Evolutionary conservation across 1,140 invertebrate species (phyloP).

Genomic region (Ruditapes philippinarum): DNA sequence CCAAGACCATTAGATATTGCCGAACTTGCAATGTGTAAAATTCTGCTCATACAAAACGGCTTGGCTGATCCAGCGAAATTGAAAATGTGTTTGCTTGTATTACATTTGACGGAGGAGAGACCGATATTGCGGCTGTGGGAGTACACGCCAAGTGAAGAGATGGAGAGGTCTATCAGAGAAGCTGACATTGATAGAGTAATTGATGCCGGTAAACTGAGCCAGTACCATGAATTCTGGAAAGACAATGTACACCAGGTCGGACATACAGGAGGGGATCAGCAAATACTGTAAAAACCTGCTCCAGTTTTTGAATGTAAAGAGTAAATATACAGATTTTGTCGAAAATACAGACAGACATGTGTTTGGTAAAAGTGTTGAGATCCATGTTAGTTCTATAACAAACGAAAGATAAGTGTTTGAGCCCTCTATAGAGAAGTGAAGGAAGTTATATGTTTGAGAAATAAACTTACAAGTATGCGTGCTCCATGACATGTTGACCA

Average conservation of each 20-base stretch:
- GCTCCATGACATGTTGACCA: too few relatives aligned
- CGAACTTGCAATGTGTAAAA: constrained; percentile 80
- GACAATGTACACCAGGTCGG: constrained; percentile 70
- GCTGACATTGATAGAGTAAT: constrained; percentile 82
- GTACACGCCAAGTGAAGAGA: constrained; percentile 76
- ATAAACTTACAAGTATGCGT: too few relatives aligned
- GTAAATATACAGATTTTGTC: background rate
- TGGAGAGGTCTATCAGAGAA: constrained; percentile 79
- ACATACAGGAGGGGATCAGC: constrained; percentile 4
- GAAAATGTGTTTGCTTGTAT: constrained; percentile 72
- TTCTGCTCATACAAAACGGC: constrained; percentile 81
- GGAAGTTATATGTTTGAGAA: too few relatives aligned
- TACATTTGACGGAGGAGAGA: constrained; percentile 78
- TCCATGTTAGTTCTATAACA: background rate
- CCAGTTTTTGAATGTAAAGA: background rate
- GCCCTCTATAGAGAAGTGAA: too few relatives aligned
- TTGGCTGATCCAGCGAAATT: constrained; percentile 75
- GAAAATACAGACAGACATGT: background rate
- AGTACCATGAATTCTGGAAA: constrained; percentile 81
- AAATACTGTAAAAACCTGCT: constrained; percentile 9
- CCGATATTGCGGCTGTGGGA: constrained; percentile 81
- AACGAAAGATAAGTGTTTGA: too few relatives aligned
- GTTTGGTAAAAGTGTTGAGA: background rate
- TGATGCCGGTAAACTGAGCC: constrained; percentile 78
- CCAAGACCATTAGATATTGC: constrained; percentile 80